phyloP scores from a whole-genome alignment of 2,797 vertebrate genomes.

The Steatocranus sp. region DNA sequence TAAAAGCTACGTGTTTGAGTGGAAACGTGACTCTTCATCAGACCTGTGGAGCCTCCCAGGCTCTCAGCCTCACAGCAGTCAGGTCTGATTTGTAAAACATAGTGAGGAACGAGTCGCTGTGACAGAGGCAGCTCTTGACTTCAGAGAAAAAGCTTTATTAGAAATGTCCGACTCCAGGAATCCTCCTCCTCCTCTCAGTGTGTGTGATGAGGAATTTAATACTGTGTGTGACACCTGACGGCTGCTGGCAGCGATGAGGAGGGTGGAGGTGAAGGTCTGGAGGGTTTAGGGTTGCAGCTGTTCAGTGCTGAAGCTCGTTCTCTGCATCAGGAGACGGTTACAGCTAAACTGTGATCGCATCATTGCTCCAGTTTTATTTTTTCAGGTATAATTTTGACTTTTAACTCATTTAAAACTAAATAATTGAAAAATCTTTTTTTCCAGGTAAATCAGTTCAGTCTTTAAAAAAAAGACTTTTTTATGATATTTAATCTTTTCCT shows the following conservation, averaged over 20 bases:
- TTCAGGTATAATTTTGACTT: not conserved
- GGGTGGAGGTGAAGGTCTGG: not conserved
- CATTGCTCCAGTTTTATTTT: fast-evolving
- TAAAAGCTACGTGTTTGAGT: not conserved
- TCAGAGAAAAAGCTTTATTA: not conserved
- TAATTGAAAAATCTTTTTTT: not conserved
- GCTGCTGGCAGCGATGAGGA: not conserved
- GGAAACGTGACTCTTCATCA: not conserved
- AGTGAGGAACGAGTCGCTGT: fast-evolving
- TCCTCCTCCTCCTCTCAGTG: not conserved
- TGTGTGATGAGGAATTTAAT: not conserved
- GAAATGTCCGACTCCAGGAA: conserved; percentile 1
- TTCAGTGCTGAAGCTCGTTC: not conserved
- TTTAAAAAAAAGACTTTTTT: not conserved
- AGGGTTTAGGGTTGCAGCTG: conserved; percentile 8
- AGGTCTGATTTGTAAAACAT: not conserved
- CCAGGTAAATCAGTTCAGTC: not conserved
- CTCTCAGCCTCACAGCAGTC: not conserved
- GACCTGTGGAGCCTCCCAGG: fast-evolving
- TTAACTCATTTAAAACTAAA: not conserved
- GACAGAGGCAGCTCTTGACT: fast-evolving
- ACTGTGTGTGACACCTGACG: conserved; percentile 38
- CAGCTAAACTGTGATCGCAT: not conserved
- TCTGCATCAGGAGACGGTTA: not conserved
- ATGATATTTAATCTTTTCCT: not conserved